A percentile compares a stretch with the other conserved stretches of the same genome.
phyloP scores from a whole-genome alignment of 2,888 invertebrate genomes.

The Pseudococcus longispinus region DNA sequence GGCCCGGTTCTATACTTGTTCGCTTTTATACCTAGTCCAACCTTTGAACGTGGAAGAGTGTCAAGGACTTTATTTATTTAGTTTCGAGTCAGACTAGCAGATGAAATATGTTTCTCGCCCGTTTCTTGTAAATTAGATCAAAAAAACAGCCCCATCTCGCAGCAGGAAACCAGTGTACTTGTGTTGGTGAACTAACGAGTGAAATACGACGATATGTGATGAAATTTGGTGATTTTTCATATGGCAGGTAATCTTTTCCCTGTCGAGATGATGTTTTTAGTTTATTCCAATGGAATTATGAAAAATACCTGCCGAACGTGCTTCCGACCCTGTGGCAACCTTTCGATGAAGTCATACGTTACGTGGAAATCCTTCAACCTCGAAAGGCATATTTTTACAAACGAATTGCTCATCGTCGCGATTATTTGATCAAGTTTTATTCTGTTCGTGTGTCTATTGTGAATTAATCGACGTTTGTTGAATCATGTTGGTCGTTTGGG shows the following conservation, averaged over 20 bases:
- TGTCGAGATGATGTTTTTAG: background rate
- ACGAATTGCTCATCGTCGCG: background rate
- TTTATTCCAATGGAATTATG: background rate
- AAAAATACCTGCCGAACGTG: background rate
- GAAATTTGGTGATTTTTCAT: background rate
- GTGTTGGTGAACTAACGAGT: background rate
- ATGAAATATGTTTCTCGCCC: background rate
- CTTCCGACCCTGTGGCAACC: background rate
- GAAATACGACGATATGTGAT: background rate
- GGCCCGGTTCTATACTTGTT: background rate
- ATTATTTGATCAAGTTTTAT: background rate
- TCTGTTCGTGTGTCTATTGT: background rate
- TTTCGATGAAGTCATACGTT: background rate
- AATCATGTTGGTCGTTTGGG: background rate
- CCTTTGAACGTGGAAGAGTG: background rate
- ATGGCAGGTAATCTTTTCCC: background rate
- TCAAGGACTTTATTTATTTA: conserved; percentile 15
- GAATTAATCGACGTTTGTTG: background rate
- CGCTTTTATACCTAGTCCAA: background rate
- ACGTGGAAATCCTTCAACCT: background rate
- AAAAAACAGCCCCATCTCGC: background rate
- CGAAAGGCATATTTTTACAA: background rate
- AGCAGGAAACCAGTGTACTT: background rate
- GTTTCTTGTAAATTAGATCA: background rate
- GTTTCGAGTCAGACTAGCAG: background rate